These are phyloP conservation scores for Hemithea aestivaria DNA, from an alignment of 2,888 invertebrate species.

Conservation along the genomic window DNA sequence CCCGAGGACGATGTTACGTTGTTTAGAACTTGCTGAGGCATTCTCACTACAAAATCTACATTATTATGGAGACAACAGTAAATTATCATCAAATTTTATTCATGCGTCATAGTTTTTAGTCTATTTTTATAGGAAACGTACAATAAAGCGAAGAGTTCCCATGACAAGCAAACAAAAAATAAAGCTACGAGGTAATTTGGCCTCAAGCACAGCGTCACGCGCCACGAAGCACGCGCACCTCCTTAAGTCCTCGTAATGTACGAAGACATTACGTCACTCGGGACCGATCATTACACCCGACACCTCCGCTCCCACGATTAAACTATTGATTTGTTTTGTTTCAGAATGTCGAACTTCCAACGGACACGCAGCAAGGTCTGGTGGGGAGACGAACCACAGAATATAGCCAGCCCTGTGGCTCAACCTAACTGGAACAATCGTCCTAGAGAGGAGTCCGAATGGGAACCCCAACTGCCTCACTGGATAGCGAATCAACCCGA, in stretches of 20 bases:
- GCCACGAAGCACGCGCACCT: slow-evolving; percentile 46
- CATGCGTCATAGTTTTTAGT: slow-evolving; percentile 25
- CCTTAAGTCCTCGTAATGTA: slow-evolving; percentile 56
- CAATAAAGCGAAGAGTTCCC: slow-evolving; percentile 51
- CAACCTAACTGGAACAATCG: slow-evolving; percentile 54
- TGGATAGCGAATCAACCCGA: slow-evolving; percentile 74
- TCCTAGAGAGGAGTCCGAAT: slow-evolving; percentile 55
- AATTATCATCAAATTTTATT: too few relatives aligned
- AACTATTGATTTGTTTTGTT: slow-evolving; percentile 52
- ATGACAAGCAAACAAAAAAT: slow-evolving; percentile 51
- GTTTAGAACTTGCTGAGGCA: too few relatives aligned
- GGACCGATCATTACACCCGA: slow-evolving; percentile 57
- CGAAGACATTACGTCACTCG: slow-evolving; percentile 66
- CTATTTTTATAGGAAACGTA: slow-evolving; percentile 29
- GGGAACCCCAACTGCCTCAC: slow-evolving; percentile 75
- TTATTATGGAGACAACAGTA: too few relatives aligned
- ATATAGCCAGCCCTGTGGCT: slow-evolving; percentile 64
- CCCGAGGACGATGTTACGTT: neutral
- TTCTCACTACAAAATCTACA: too few relatives aligned
- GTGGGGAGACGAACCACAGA: slow-evolving; percentile 79
- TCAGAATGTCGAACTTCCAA: slow-evolving; percentile 83
- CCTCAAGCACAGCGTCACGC: slow-evolving; percentile 57
- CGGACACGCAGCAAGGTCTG: slow-evolving; percentile 83
- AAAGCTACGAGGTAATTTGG: slow-evolving; percentile 49
- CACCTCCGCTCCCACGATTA: slow-evolving; percentile 61